These are phyloP conservation scores for Fulmarus glacialis DNA, from an alignment of 2,113 vertebrate species.

Conservation along the genomic window DNA sequence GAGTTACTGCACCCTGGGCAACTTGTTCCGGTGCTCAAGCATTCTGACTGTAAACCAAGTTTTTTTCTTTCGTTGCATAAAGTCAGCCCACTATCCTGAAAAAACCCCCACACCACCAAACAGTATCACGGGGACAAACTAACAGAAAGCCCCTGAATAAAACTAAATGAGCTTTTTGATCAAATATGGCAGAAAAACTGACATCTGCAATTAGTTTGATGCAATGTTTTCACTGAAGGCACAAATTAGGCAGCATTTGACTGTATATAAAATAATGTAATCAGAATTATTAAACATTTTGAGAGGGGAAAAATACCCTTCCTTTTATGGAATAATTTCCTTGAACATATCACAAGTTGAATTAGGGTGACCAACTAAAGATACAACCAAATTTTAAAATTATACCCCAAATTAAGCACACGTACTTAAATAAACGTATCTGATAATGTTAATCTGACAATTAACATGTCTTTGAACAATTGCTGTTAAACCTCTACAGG, in stretches of 20 bases:
- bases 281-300: neutral
- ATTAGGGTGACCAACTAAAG: neutral
- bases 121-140: fast-evolving
- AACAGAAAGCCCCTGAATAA: neutral
- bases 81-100: neutral
- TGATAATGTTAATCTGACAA: neutral
- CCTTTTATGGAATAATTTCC: fast-evolving
- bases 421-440: fast-evolving
- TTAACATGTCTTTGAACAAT: neutral
- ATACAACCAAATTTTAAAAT: neutral
- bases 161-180: neutral
- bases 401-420: neutral
- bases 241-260: neutral
- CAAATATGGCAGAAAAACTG: neutral
- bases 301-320: neutral
- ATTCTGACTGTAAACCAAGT: fast-evolving
- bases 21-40: fast-evolving
- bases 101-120: neutral
- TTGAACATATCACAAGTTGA: fast-evolving
- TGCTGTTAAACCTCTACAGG: neutral
- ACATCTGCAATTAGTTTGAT: fast-evolving
- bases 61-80: neutral
- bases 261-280: neutral
- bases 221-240: neutral
- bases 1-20: fast-evolving